Base-by-base conservation (phyloP, 2,888 invertebrate genomes). In the Mimachlamys varia region DNA sequence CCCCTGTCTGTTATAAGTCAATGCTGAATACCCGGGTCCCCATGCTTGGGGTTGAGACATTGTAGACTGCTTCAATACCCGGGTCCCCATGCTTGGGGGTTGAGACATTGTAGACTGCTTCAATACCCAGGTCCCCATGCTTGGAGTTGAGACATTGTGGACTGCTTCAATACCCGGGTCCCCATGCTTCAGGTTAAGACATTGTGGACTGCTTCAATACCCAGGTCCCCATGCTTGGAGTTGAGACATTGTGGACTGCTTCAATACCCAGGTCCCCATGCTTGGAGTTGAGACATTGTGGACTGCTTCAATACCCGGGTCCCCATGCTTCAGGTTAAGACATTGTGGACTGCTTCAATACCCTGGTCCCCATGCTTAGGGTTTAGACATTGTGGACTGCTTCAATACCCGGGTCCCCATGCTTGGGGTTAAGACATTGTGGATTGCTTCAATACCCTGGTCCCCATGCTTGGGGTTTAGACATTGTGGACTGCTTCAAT, bases 251-350 rank as follows among this genome's bases (percentile, higher is more conserved):
- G 10, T 13, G 7, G 76, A 76, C 33, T 17, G 10, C 13, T 33
- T 97, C 96, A 98, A 96, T 98, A 98, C 33, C 98, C 98, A 96
- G n/a, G n/a, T n/a, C n/a, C n/a, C n/a, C n/a, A n/a, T n/a, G n/a
- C n/a, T n/a, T n/a, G n/a, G n/a, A n/a, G n/a, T 53, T 44, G 44
- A 5, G 12, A 22, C 17, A 22, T n/a, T 33, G 10, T 13, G 7
- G 76, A 76, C 33, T 17, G 10, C 13, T 33, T 97, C 96, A 22
- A 58, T 62, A n/a, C 62, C 62, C n/a, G n/a, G n/a, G n/a, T n/a
- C 2, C 10, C 62, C 62, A 44, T n/a, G 3, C 17, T 22, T 62
- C n/a, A n/a, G 62, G 62, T 62, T 22, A 3, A n/a, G 22, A 22
- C 10, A 62, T 7, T 53, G n/a, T n/a, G n/a, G n/a, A n/a, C n/a